Evolutionary conservation across 2,113 vertebrate genomes (phyloP).

Genomic region (Rhadina sibilatrix): DNA sequence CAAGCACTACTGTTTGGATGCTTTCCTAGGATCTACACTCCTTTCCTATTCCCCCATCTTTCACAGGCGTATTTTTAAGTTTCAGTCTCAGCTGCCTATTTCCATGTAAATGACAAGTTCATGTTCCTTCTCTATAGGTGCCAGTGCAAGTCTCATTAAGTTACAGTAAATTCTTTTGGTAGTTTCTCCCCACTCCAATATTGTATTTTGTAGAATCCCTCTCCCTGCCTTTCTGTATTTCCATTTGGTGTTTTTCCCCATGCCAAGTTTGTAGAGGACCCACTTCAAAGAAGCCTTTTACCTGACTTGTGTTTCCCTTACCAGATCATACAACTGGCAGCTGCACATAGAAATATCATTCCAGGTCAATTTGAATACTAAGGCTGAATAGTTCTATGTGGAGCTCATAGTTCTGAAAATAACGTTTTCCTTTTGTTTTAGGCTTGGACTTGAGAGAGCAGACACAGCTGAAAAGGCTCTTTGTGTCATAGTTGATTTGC

Average conservation of each 20-base stretch:
- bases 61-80: rapidly evolving
- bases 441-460: slow-evolving; percentile 93
- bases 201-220: neutral
- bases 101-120: neutral
- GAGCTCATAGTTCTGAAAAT: neutral
- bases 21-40: neutral
- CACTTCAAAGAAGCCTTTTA: neutral
- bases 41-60: neutral
- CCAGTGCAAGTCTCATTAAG: neutral
- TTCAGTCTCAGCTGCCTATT: rapidly evolving
- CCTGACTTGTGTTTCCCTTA: neutral
- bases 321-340: neutral
- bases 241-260: neutral
- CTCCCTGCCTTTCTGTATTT: neutral
- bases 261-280: neutral
- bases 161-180: neutral
- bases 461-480: slow-evolving; percentile 89
- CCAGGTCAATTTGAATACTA: neutral
- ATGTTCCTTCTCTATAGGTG: neutral
- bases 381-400: neutral
- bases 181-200: neutral
- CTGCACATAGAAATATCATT: neutral
- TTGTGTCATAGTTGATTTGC: slow-evolving; percentile 82
- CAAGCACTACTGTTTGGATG: neutral
- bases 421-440: slow-evolving; percentile 65